Evolutionary conservation across 2,888 invertebrate genomes (phyloP), one percentile per base, ranked within the genome.

Genomic region (Perizoma affinitatum): DNA sequence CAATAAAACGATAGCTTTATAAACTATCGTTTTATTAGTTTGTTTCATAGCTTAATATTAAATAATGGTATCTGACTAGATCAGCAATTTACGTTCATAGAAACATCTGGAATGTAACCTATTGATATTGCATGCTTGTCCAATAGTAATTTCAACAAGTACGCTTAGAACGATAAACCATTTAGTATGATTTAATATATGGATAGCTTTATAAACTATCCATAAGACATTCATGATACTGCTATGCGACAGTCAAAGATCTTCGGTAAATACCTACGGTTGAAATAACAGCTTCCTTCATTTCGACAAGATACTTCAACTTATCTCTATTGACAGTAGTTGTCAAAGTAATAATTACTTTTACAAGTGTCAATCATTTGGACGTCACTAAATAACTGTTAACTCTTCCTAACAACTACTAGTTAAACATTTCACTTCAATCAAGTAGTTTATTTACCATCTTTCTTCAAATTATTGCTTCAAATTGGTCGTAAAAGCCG

Each of bases 141-240:
- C 58, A 69, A 71, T 68, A 63, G 70, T 73, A 75, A 52, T 68
- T 61, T 66, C 41, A 53, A 64, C 58, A 63, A 69, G 72, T 76
- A 74, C 33, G 33, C 34, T 52, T 53, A 58, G 38, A 53, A 69
- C 72, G 68, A 75, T 74, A 75, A 77, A 74, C 73, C 72, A 82
- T 80, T 83, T 2, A 22, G 22, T 22, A 80, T 75, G 73, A 79
- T 82, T 82, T 83, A 84, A 85, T 83, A 83, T n/a, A n/a, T n/a
- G n/a, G n/a, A n/a, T n/a, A n/a, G 22, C 22, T 22, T 22, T 22
- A 22, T 22, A n/a, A n/a, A n/a, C n/a, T n/a, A 22, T 22, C 22
- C 22, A 22, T 22, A 22, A 22, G 3, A 1, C 22, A 22, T 22
- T 22, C 22, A 22, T 22, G 22, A 22, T 22, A 22, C 22, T 22